Percentiles rank a stretch among this genome's conserved stretches.
These are phyloP conservation scores for Argyrosomus regius DNA, from an alignment of 2,797 vertebrate genomes.

Conservation along the genomic window DNA sequence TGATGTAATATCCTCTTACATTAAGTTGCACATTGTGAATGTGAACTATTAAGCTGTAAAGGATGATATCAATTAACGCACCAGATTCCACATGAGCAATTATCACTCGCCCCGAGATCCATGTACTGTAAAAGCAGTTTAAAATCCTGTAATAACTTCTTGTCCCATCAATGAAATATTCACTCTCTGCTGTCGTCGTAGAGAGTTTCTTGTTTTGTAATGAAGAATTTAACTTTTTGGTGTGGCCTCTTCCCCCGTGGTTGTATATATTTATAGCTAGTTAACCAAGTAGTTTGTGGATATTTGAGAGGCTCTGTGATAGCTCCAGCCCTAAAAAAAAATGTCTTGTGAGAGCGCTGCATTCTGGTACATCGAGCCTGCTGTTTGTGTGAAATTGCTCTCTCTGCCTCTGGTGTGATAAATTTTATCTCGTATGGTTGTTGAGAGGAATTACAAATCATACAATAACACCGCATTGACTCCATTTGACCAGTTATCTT, in stretches of 20 bases:
- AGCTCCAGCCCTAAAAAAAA: background rate
- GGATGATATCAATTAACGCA: conserved; percentile 21
- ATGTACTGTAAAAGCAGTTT: background rate
- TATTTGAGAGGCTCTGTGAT: background rate
- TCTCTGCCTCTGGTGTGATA: conserved; percentile 11
- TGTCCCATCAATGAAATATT: background rate
- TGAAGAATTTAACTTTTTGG: background rate
- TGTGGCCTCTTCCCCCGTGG: background rate
- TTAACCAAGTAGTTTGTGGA: background rate
- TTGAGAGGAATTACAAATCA: background rate
- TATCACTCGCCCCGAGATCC: conserved; percentile 25
- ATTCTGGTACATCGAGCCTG: background rate
- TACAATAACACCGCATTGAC: background rate
- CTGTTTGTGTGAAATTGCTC: conserved; percentile 12
- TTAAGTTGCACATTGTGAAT: background rate
- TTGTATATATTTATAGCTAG: background rate
- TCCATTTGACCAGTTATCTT: background rate
- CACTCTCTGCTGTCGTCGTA: too few species aligned
- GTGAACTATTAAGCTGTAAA: conserved; percentile 19
- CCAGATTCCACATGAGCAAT: conserved; percentile 6
- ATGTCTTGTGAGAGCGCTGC: background rate
- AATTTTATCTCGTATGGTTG: background rate
- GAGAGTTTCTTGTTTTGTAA: background rate
- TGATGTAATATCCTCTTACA: background rate
- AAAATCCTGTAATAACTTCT: conserved; percentile 14